These are phyloP conservation scores for Leguminivora glycinivorella DNA, from an alignment of 1,140 invertebrate species.

Conservation along the genomic window DNA sequence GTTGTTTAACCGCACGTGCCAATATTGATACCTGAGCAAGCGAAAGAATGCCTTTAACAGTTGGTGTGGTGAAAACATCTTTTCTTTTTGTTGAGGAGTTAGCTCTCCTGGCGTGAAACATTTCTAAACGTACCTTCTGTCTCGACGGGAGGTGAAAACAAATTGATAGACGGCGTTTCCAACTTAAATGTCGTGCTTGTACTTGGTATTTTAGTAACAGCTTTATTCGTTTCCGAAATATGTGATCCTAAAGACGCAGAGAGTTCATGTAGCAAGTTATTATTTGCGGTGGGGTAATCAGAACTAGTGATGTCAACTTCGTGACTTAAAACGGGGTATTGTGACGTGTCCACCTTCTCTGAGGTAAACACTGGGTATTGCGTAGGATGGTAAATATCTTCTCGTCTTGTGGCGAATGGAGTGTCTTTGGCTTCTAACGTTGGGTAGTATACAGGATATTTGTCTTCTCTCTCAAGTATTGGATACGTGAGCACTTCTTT, in stretches of 20 bases:
- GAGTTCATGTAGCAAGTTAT: slow-evolving; percentile 53
- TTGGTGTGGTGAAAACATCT: too few species aligned
- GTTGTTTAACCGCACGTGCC: too few species aligned
- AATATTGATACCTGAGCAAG: too few species aligned
- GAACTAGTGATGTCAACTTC: slow-evolving; percentile 41
- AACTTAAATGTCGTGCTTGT: slow-evolving; percentile 44
- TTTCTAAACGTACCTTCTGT: slow-evolving; percentile 81
- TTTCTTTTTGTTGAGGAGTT: too few species aligned
- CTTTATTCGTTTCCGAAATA: slow-evolving; percentile 39
- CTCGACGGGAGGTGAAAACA: slow-evolving; percentile 83
- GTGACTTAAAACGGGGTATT: slow-evolving; percentile 48
- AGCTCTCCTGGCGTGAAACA: too few species aligned
- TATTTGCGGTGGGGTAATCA: slow-evolving; percentile 40
- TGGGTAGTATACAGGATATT: slow-evolving; percentile 70
- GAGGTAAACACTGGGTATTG: slow-evolving; percentile 64
- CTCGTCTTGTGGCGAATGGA: slow-evolving; percentile 49
- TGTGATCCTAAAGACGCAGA: slow-evolving; percentile 45
- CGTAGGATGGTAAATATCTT: slow-evolving; percentile 57
- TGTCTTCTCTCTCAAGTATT: slow-evolving; percentile 62
- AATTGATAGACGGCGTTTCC: slow-evolving; percentile 61
- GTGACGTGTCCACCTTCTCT: slow-evolving; percentile 49
- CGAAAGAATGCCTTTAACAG: too few species aligned
- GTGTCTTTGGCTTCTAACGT: slow-evolving; percentile 47
- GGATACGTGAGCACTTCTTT: slow-evolving; percentile 63
- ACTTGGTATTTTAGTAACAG: slow-evolving; percentile 41